Conservation (phyloP, 2,797 vertebrate species). For the Pangasius djambal region DNA sequence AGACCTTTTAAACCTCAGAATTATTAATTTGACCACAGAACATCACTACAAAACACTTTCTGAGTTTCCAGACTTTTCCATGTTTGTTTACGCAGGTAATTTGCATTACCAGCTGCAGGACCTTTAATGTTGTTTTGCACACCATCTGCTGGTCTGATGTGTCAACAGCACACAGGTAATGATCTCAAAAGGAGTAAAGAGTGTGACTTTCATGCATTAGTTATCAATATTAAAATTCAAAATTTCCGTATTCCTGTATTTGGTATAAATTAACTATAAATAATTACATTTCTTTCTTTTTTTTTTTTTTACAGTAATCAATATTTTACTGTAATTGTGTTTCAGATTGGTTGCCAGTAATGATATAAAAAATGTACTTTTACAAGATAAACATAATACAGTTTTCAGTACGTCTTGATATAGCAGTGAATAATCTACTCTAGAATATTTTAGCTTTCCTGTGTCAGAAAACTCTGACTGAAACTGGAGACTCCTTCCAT, state of each 20-base stretch:
- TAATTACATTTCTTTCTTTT: neutral
- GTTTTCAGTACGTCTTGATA: too few species aligned
- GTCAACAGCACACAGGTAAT: neutral
- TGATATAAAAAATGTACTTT: neutral
- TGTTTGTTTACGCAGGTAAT: neutral
- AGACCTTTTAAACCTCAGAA: neutral
- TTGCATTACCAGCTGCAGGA: neutral
- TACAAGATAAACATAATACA: neutral
- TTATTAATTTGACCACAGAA: neutral
- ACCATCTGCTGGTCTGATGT: neutral
- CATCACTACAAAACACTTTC: neutral
- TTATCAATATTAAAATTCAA: neutral
- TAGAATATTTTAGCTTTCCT: neutral
- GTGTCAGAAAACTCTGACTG: too few species aligned
- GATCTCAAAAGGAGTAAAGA: too few species aligned
- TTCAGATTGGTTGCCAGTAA: neutral
- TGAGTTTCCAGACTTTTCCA: neutral
- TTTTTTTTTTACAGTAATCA: too few species aligned
- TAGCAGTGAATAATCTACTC: too few species aligned
- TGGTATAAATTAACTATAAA: neutral
- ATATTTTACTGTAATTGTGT: too few species aligned
- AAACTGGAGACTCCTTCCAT: too few species aligned
- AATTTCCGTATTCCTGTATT: neutral
- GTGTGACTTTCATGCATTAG: too few species aligned
- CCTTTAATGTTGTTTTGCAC: neutral